phyloP scores from a whole-genome alignment of 2,113 vertebrate genomes.

The Diphyllodes magnificus region DNA sequence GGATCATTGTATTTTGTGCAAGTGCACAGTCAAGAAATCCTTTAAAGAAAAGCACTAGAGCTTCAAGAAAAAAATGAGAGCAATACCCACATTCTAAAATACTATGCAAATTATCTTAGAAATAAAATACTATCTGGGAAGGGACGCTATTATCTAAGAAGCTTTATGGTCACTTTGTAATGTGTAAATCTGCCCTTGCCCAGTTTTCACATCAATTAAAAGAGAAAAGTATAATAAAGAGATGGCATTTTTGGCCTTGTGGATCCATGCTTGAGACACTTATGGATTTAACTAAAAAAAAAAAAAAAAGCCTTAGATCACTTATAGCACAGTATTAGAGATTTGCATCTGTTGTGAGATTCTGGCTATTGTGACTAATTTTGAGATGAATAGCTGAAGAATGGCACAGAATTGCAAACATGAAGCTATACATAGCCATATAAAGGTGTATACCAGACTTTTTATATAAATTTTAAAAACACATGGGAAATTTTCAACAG shows the following conservation, averaged over 20 bases:
- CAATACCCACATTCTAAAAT: background rate
- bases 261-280: background rate
- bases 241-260: background rate
- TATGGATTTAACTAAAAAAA: background rate
- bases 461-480: conserved; percentile 23
- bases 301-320: background rate
- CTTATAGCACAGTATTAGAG: background rate
- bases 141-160: background rate
- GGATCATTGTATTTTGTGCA: background rate
- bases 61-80: background rate
- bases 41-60: background rate
- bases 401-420: conserved; percentile 44
- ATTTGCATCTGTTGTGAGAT: background rate
- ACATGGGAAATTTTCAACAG: background rate
- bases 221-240: background rate
- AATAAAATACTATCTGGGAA: conserved; percentile 2
- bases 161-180: background rate
- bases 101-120: background rate
- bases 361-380: conserved; percentile 6
- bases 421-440: background rate
- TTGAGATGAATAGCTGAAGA: conserved; percentile 55
- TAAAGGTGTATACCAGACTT: background rate
- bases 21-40: background rate
- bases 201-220: conserved; percentile 3
- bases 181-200: background rate